A percentile compares a stretch with the other conserved stretches of the same genome.
phyloP scores from a whole-genome alignment of 2,113 vertebrate species.

The Serranochromis macrocephalus region DNA sequence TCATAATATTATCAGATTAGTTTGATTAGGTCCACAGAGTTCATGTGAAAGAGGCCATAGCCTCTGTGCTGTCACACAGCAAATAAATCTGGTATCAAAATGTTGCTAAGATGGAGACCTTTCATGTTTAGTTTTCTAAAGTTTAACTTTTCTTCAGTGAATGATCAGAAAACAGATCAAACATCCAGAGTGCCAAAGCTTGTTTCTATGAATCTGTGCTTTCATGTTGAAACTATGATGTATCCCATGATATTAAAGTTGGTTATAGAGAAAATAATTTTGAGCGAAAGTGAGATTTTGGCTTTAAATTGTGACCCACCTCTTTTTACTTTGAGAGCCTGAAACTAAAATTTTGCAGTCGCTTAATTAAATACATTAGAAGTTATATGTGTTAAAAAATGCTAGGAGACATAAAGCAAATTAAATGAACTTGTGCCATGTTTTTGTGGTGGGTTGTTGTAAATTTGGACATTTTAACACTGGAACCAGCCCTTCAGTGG shows the following conservation, averaged over 20 bases:
- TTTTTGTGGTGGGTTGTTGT: neutral
- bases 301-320: neutral
- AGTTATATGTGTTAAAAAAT: accelerated
- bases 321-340: neutral
- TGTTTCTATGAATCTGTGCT: neutral
- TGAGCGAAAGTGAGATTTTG: neutral
- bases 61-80: neutral
- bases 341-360: neutral
- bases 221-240: neutral
- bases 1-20: neutral
- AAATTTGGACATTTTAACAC: neutral
- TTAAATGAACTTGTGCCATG: neutral
- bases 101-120: neutral
- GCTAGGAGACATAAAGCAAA: accelerated
- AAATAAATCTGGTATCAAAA: neutral
- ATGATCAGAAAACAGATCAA: neutral
- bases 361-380: neutral
- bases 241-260: neutral
- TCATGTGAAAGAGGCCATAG: neutral
- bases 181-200: neutral
- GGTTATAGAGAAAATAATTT: neutral
- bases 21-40: neutral
- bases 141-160: neutral
- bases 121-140: neutral
- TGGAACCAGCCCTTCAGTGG: neutral